Evolutionary conservation across 2,888 invertebrate species (phyloP).

Genomic region (Melanchra persicariae): DNA sequence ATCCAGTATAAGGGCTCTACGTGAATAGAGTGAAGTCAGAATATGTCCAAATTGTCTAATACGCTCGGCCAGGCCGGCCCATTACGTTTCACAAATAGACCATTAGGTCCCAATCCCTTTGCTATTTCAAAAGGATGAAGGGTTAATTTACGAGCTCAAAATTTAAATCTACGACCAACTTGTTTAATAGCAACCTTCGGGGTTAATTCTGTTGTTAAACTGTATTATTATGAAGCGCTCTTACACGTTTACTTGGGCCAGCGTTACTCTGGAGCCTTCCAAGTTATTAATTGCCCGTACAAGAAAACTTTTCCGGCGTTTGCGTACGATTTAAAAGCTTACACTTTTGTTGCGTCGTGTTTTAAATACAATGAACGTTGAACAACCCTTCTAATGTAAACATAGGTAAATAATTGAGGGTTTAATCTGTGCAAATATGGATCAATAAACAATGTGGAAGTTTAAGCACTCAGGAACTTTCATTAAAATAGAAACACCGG

Average conservation of each 20-base stretch:
- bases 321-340: constrained; percentile 66
- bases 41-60: constrained; percentile 88
- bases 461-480: constrained; percentile 74
- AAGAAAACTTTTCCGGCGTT: constrained; percentile 64
- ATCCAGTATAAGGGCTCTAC: constrained; percentile 74
- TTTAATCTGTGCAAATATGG: constrained; percentile 69
- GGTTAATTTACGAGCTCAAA: constrained; percentile 90
- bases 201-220: constrained; percentile 88
- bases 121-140: constrained; percentile 90
- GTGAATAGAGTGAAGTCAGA: constrained; percentile 85
- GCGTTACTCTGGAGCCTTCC: constrained; percentile 56
- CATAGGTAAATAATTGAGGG: constrained; percentile 58
- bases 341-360: constrained; percentile 48
- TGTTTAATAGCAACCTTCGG: constrained; percentile 87
- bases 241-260: constrained; percentile 71
- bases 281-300: constrained; percentile 67
- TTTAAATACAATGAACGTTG: constrained; percentile 45
- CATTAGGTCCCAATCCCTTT: constrained; percentile 90
- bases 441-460: constrained; percentile 75
- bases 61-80: constrained; percentile 86
- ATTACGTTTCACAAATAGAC: constrained; percentile 90
- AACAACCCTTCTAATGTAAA: constrained; percentile 42
- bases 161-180: constrained; percentile 90
- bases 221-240: constrained; percentile 83
- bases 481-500: constrained; percentile 81